Evolutionary conservation across 2,113 vertebrate genomes (phyloP).

Genomic region (Neolamprologus falcicula): DNA sequence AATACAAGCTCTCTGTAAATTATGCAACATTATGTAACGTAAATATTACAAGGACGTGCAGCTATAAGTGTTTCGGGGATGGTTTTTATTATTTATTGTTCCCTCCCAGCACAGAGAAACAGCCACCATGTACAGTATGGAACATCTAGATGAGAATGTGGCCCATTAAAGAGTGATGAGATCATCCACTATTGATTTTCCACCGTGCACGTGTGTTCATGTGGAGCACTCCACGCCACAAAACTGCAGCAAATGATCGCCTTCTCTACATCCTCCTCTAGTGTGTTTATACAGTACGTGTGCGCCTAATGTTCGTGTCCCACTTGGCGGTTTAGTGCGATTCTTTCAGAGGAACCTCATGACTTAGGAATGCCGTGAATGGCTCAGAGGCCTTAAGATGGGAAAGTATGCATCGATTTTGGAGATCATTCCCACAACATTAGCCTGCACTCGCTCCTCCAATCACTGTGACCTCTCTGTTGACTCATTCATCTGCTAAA

Average conservation of each 20-base stretch:
- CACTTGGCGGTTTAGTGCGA: constrained; percentile 16
- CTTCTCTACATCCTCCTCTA: constrained; percentile 10
- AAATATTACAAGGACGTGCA: background rate
- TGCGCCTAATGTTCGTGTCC: background rate
- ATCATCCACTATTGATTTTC: constrained; percentile 62
- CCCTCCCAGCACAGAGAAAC: background rate
- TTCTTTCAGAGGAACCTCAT: constrained; percentile 37
- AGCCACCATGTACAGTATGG: background rate
- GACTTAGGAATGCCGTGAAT: constrained; percentile 60
- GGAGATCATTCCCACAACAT: constrained; percentile 32
- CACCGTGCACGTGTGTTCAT: background rate
- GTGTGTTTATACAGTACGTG: background rate
- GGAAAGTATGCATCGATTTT: constrained; percentile 52
- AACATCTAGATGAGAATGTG: constrained; percentile 14
- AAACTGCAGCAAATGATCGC: background rate
- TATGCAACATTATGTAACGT: background rate
- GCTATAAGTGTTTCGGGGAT: background rate
- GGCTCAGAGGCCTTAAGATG: constrained; percentile 52
- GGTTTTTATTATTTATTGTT: background rate
- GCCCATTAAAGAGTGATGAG: constrained; percentile 48
- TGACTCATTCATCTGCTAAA: constrained; percentile 11
- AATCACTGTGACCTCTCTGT: background rate
- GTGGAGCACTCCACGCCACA: background rate
- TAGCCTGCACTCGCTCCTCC: background rate
- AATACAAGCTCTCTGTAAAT: background rate